phyloP scores from a whole-genome alignment of 2,113 vertebrate species.

The Triplophysa tibetana region DNA sequence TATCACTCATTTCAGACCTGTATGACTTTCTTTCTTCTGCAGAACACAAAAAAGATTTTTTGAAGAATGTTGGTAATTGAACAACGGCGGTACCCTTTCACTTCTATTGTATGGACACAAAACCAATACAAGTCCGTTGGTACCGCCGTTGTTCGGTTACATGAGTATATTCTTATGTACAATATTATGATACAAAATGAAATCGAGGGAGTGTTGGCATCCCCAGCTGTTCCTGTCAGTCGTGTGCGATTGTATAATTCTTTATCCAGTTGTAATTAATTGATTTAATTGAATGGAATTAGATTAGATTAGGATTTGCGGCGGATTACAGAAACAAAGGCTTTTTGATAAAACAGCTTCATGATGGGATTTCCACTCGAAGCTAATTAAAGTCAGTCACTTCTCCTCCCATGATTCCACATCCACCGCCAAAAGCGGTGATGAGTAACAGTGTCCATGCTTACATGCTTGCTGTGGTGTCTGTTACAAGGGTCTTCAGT shows the following conservation, averaged over 20 bases:
- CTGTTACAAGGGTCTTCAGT: not conserved
- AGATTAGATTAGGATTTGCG: conserved; percentile 59
- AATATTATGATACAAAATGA: no score
- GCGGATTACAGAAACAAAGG: conserved; percentile 54
- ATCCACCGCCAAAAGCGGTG: conserved; percentile 16
- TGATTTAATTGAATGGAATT: conserved; percentile 55
- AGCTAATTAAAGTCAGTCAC: conserved; percentile 52
- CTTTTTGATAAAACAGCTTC: conserved; percentile 48
- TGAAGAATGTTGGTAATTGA: no score
- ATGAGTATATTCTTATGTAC: no score
- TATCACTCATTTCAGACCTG: no score
- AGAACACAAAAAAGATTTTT: no score
- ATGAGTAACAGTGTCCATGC: conserved; percentile 31
- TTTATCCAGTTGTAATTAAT: conserved; percentile 57
- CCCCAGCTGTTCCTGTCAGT: conserved; percentile 17
- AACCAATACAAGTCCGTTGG: no score
- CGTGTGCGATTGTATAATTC: conserved; percentile 8
- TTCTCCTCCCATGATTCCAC: conserved; percentile 28
- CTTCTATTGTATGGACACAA: no score
- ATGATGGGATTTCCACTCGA: conserved; percentile 49
- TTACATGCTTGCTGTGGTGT: not conserved
- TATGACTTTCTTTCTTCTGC: no score
- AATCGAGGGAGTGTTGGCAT: conserved; percentile 22
- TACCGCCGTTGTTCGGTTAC: no score
- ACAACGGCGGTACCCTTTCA: no score